phyloP scores from a whole-genome alignment of 2,113 vertebrate genomes.

The Oryctolagus cuniculus region DNA sequence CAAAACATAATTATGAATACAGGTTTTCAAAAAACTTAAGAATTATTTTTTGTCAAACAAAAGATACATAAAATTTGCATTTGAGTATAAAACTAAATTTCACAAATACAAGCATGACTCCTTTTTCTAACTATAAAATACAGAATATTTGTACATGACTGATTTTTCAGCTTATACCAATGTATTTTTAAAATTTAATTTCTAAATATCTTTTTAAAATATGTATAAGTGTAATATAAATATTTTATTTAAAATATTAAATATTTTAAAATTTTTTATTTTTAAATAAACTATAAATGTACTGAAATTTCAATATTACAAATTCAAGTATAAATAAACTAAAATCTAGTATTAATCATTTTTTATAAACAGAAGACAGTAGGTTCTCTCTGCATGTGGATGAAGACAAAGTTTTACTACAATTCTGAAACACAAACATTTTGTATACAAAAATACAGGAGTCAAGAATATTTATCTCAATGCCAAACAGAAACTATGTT shows the following conservation, averaged over 20 bases:
- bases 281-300: slow-evolving; percentile 53
- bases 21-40: slow-evolving; percentile 32
- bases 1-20: slow-evolving; percentile 44
- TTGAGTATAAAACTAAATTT: slow-evolving; percentile 64
- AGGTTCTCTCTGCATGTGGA: neutral
- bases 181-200: slow-evolving; percentile 23
- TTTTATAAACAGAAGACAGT: slow-evolving; percentile 55
- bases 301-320: slow-evolving; percentile 15
- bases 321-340: slow-evolving; percentile 7
- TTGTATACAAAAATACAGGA: neutral
- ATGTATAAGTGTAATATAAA: too few species aligned
- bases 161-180: slow-evolving; percentile 28
- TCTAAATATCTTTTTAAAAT: too few species aligned
- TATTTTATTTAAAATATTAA: too few species aligned
- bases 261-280: too few species aligned
- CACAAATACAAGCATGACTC: slow-evolving; percentile 2
- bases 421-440: slow-evolving; percentile 46
- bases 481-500: slow-evolving; percentile 48
- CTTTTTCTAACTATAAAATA: slow-evolving; percentile 44
- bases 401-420: neutral
- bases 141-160: neutral
- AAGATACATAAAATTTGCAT: neutral
- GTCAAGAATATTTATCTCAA: slow-evolving; percentile 25
- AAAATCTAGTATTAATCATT: slow-evolving; percentile 60
- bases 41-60: slow-evolving; percentile 53